phyloP scores from a whole-genome alignment of 2,888 invertebrate species.

The Nineta flava region DNA sequence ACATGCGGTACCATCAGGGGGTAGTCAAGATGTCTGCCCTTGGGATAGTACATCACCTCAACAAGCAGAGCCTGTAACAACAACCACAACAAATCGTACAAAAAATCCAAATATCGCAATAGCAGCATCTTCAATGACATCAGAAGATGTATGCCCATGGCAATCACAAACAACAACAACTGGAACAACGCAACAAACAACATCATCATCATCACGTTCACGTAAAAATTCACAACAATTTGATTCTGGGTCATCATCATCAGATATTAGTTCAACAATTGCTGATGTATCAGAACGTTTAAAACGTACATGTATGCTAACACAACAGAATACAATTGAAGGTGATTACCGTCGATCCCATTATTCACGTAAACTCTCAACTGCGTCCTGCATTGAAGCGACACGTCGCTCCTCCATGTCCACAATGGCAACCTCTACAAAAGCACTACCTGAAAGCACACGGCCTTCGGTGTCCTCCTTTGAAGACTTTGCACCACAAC shows the following conservation, averaged over 20 bases:
- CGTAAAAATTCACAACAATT: constrained; percentile 50
- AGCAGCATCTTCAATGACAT: constrained; percentile 21
- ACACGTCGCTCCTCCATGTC: constrained; percentile 27
- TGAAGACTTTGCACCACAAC: constrained; percentile 24
- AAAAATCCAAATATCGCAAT: constrained; percentile 27
- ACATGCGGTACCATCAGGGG: not conserved
- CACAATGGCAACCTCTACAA: constrained; percentile 28
- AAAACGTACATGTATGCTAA: constrained; percentile 43
- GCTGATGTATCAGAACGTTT: constrained; percentile 40
- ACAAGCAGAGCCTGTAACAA: constrained; percentile 12
- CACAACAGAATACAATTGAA: constrained; percentile 52
- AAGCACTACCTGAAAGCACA: constrained; percentile 28
- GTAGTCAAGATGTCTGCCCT: constrained; percentile 23
- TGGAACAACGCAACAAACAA: constrained; percentile 14
- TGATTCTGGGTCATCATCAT: constrained; percentile 59
- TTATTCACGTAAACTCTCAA: constrained; percentile 22
- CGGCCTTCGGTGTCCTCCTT: constrained; percentile 29
- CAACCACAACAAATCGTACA: constrained; percentile 21
- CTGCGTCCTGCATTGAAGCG: constrained; percentile 21
- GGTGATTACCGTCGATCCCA: constrained; percentile 27
- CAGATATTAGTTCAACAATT: constrained; percentile 47
- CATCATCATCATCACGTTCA: constrained; percentile 22
- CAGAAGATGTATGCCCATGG: constrained; percentile 44
- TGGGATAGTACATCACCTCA: constrained; percentile 18
- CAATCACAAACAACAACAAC: constrained; percentile 23